These are phyloP conservation scores for Dryomyza anilis DNA, from an alignment of 2,888 invertebrate genomes.

Conservation along the genomic window DNA sequence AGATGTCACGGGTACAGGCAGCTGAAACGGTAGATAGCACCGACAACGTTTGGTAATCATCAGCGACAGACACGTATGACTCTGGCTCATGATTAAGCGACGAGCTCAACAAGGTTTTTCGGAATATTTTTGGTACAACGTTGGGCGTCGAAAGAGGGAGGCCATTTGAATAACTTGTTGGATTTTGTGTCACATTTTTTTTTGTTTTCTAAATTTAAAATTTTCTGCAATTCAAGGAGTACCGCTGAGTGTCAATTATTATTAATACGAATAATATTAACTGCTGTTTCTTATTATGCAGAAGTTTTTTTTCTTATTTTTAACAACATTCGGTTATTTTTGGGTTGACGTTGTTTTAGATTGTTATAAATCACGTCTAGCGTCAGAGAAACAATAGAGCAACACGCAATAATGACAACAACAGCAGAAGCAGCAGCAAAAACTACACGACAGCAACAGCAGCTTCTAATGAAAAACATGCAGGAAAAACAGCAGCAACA, in stretches of 20 bases:
- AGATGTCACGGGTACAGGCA: not conserved
- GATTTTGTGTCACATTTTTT: too few relatives aligned
- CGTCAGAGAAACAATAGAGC: not conserved
- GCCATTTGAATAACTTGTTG: too few relatives aligned
- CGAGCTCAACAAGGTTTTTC: not conserved
- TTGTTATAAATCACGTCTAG: not conserved
- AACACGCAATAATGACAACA: not conserved
- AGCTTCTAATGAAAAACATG: not conserved
- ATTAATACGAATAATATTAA: too few relatives aligned
- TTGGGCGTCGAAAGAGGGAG: not conserved
- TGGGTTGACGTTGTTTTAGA: not conserved
- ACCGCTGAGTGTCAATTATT: too few relatives aligned
- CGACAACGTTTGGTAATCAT: not conserved
- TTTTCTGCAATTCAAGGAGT: too few relatives aligned
- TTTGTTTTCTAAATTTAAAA: too few relatives aligned
- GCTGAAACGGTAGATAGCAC: not conserved
- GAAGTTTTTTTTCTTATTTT: not conserved
- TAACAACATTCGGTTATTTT: too few relatives aligned
- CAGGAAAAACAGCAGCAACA: not conserved
- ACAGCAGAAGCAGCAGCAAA: not conserved
- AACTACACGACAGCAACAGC: not conserved
- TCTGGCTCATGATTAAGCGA: slow-evolving; percentile 1
- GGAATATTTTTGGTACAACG: not conserved
- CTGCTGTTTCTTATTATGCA: too few relatives aligned
- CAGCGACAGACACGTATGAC: slow-evolving; percentile 12